Percentiles rank a stretch among this genome's conserved stretches.
These are phyloP conservation scores for Cyphomyrus plagiostoma DNA, from an alignment of 2,113 vertebrate species.

Conservation along the genomic window DNA sequence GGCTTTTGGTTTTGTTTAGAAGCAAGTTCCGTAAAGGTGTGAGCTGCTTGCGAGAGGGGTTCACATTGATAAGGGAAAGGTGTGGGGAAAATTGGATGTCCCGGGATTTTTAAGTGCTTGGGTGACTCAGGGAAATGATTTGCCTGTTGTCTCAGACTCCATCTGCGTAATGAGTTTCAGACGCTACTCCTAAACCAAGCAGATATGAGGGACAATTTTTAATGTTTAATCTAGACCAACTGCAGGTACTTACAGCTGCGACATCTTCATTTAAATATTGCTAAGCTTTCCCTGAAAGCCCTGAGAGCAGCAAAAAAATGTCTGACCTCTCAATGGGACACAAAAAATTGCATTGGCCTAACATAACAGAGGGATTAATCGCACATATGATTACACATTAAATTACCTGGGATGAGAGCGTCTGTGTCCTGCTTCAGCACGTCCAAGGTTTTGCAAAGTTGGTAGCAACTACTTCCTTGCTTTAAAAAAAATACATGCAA, in stretches of 20 bases:
- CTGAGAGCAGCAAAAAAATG: slow-evolving; percentile 46
- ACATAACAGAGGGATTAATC: slow-evolving; percentile 49
- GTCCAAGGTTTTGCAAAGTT: slow-evolving; percentile 34
- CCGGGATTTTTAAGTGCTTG: slow-evolving; percentile 32
- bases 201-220: slow-evolving; percentile 40
- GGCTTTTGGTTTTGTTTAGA: slow-evolving; percentile 23
- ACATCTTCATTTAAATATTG: slow-evolving; percentile 44
- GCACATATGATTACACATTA: slow-evolving; percentile 46
- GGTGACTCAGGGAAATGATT: slow-evolving; percentile 25
- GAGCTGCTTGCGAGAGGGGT: not conserved
- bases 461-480: slow-evolving; percentile 27
- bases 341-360: slow-evolving; percentile 44
- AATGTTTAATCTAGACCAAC: slow-evolving; percentile 41
- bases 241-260: slow-evolving; percentile 32
- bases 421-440: slow-evolving; percentile 40
- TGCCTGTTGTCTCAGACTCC: slow-evolving; percentile 32
- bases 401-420: slow-evolving; percentile 41
- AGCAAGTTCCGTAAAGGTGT: slow-evolving; percentile 13
- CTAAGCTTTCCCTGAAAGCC: slow-evolving; percentile 39
- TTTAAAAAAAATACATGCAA: slow-evolving; percentile 53
- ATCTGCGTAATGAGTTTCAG: slow-evolving; percentile 46
- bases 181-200: slow-evolving; percentile 38
- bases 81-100: slow-evolving; percentile 11
- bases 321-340: slow-evolving; percentile 48
- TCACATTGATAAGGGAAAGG: not conserved